These are phyloP conservation scores for Hydrochoerus hydrochaeris DNA, from an alignment of 2,113 vertebrate species.

Conservation along the genomic window DNA sequence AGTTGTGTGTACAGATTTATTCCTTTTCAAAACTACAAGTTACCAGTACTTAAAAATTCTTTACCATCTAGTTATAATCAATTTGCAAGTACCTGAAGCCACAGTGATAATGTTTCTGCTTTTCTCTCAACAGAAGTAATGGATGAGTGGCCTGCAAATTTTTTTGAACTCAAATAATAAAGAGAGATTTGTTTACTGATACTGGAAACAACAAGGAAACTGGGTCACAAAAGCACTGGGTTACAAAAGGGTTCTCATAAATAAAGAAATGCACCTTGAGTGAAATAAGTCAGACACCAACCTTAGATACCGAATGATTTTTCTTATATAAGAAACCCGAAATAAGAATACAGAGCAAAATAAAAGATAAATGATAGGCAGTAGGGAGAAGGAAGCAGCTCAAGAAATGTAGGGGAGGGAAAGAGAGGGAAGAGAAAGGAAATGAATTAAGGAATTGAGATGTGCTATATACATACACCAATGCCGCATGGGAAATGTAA, in stretches of 20 bases:
- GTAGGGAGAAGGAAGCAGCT: background rate
- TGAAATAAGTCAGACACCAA: background rate
- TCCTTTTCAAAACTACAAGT: background rate
- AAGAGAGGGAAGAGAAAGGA: background rate
- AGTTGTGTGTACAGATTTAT: background rate
- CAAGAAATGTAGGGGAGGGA: background rate
- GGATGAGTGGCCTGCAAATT: background rate
- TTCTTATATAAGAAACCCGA: background rate
- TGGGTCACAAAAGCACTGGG: conserved; percentile 90
- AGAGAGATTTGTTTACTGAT: conserved; percentile 48
- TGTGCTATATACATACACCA: background rate
- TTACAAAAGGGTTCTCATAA: conserved; percentile 84
- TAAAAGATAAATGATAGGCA: background rate
- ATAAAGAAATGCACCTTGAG: conserved; percentile 19
- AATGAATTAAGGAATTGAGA: background rate
- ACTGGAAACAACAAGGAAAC: conserved; percentile 80
- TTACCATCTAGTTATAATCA: background rate
- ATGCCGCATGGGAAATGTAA: background rate
- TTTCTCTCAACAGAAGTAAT: background rate
- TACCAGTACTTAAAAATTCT: background rate
- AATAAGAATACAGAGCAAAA: background rate
- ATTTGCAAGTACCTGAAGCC: background rate
- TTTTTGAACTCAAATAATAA: conserved; percentile 52
- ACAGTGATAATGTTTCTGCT: conserved; percentile 79
- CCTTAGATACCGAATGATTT: background rate